Evolutionary conservation across 2,113 vertebrate genomes (phyloP), one percentile per base, ranked within the genome.

Genomic region (Cisticola juncidis): DNA sequence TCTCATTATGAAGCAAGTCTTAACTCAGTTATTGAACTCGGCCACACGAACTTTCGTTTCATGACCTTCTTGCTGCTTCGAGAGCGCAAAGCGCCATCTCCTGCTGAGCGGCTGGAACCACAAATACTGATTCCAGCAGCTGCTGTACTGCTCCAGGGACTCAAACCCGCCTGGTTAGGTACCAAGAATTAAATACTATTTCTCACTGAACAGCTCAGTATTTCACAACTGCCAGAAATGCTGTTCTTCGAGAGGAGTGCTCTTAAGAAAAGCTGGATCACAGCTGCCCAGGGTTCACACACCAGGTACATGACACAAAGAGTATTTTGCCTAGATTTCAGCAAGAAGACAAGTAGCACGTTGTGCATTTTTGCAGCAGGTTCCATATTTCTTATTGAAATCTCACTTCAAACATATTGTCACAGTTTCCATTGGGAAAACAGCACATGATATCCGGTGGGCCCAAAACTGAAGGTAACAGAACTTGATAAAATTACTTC

Each of bases 41-140:
- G 73, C 72, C 45, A 22, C n/a, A 24, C 1, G 20, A 66, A 56
- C 38, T 22, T 40, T n/a, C 28, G 51, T 57, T 36, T 60, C 69
- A 31, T 10, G 11, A 44, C 31, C 7, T 33, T 2, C 44, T 23
- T 11, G 33, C 21, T 8, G 38, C 35, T 68, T 24, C 29, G 45
- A 36, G 42, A 78, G 74, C 51, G 56, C 68, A 40, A 47, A 91
- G 95, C 94, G 88, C 96, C 97, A 91, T 88, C 97, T 97, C 22
- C 94, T 72, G 97, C 51, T 50, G 50, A 54, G 23, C 6, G 44
- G 29, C 6, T 20, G 65, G 45, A 90, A 69, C 24, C 61, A 76
- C 94, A 90, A 35, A 44, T 2, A n/a, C 28, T 12, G 25, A 47
- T 7, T 29, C 21, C 14, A 45, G 94, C 65, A 44, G 71, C 60